phyloP scores from a whole-genome alignment of 2,797 vertebrate species.

The Synanceia verrucosa region DNA sequence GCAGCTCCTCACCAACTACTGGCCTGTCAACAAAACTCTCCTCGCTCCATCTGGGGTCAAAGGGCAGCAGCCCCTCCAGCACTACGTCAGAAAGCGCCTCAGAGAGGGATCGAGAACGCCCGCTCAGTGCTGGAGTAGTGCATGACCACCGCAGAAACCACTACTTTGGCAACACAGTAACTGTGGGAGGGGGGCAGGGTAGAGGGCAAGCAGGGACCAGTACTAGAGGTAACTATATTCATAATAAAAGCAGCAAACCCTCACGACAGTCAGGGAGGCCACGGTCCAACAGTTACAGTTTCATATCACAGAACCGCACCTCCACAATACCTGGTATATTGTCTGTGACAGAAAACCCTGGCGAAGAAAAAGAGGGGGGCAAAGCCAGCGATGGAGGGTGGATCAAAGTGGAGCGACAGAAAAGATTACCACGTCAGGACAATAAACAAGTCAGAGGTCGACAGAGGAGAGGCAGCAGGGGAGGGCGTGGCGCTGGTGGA shows the following conservation, averaged over 20 bases:
- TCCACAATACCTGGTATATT: slow-evolving; percentile 89
- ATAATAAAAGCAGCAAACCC: slow-evolving; percentile 66
- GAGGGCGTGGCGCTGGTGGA: slow-evolving; percentile 73
- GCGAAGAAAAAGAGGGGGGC: slow-evolving; percentile 79
- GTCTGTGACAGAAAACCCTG: slow-evolving; percentile 65
- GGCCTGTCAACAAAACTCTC: slow-evolving; percentile 86
- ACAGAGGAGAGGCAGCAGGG: slow-evolving; percentile 80
- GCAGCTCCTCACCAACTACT: slow-evolving; percentile 89
- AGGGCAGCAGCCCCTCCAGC: slow-evolving; percentile 94
- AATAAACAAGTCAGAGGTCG: slow-evolving; percentile 87
- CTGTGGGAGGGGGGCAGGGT: slow-evolving; percentile 50
- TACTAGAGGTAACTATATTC: slow-evolving; percentile 59
- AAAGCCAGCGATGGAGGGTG: slow-evolving; percentile 89
- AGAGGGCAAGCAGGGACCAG: slow-evolving; percentile 65
- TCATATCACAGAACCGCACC: slow-evolving; percentile 51
- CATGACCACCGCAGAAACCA: slow-evolving; percentile 66
- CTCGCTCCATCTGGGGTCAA: slow-evolving; percentile 89
- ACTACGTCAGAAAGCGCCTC: slow-evolving; percentile 87
- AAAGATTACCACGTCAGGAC: slow-evolving; percentile 84
- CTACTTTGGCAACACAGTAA: slow-evolving; percentile 72
- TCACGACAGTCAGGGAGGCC: slow-evolving; percentile 68
- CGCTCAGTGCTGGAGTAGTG: slow-evolving; percentile 68
- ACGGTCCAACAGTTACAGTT: slow-evolving; percentile 66
- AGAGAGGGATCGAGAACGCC: slow-evolving; percentile 83
- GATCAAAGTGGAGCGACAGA: slow-evolving; percentile 92